Evolutionary conservation across 2,797 vertebrate species (phyloP), one percentile per base, ranked within the genome.

Genomic region (Cottoperca gobio): DNA sequence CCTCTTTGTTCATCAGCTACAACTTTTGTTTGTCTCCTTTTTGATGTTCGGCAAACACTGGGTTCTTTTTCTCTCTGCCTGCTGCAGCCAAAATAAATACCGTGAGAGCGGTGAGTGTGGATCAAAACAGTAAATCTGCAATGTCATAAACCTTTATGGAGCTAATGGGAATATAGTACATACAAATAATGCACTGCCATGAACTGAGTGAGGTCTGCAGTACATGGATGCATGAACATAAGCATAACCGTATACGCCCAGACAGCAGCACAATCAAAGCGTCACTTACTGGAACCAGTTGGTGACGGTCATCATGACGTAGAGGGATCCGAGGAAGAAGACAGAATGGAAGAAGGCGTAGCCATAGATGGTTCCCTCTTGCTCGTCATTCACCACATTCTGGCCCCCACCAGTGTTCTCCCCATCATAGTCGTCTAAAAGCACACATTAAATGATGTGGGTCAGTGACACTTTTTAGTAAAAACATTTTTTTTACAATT

Each of bases 271-370:
- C 5, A 24, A 11, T 24, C 16, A n/a, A 14, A 50, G 43, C 13
- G 12, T 39, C 16, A 96, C 98, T 96, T 93, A 99, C 98, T 99
- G 96, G 94, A 99, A 99, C 98, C 98, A 99, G 82, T 97, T 98
- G 86, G 98, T 99, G 79, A 97, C 92, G 0, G 97, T 99, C 98
- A 99, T 99, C 98, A 99, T 99, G 90, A 99, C 96, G 0, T 99
- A 99, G 14, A 99, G 97, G 0, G 98, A 99, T 48, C 97, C 98
- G 70, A 99, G 90, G 82, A 98, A 97, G 94, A 99, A 99, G 87
- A 99, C 95, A 0, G 96, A 97, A 86, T 99, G 98, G 91, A 99
- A 99, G 86, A 94, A 97, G 67, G 96, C 17, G 6, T 99, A 99
- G 90, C 94, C 95, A 73, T 99, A 99, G 72, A 97, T 91, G 0